A percentile compares a stretch with the other conserved stretches of the same genome.
Conservation (phyloP, 2,888 invertebrate genomes). For the Pseudanteris insignis region DNA sequence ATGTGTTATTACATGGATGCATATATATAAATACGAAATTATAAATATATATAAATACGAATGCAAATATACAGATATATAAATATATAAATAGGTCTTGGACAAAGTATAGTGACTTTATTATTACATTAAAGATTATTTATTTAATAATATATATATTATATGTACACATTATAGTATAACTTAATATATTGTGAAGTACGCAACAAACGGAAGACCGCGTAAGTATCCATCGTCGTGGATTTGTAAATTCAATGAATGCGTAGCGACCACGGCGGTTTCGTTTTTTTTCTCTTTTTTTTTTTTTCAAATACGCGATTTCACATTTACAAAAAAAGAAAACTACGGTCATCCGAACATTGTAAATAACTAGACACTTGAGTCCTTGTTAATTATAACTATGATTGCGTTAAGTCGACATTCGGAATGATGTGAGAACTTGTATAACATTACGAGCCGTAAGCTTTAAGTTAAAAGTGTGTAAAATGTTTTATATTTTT, state of each 20-base stretch:
- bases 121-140: conserved; percentile 66
- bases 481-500: conserved; percentile 63
- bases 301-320: conserved; percentile 15
- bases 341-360: conserved; percentile 30
- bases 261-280: no score
- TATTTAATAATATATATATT: conserved; percentile 62
- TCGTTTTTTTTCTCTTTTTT: no score
- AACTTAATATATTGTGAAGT: conserved; percentile 46
- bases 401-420: no score
- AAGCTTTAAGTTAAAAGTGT: conserved; percentile 57
- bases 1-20: conserved; percentile 51
- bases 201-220: conserved; percentile 12
- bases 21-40: conserved; percentile 53
- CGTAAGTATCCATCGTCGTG: conserved; percentile 22
- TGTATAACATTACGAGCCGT: no score
- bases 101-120: conserved; percentile 59
- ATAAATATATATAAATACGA: conserved; percentile 53
- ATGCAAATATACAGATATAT: conserved; percentile 49
- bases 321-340: no score
- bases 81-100: conserved; percentile 56
- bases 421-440: no score
- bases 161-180: conserved; percentile 50
- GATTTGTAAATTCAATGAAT: conserved; percentile 54
- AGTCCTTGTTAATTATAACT: conserved; percentile 37
- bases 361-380: conserved; percentile 50